These are phyloP conservation scores for Automeris io DNA, from an alignment of 2,888 invertebrate species.

Conservation along the genomic window DNA sequence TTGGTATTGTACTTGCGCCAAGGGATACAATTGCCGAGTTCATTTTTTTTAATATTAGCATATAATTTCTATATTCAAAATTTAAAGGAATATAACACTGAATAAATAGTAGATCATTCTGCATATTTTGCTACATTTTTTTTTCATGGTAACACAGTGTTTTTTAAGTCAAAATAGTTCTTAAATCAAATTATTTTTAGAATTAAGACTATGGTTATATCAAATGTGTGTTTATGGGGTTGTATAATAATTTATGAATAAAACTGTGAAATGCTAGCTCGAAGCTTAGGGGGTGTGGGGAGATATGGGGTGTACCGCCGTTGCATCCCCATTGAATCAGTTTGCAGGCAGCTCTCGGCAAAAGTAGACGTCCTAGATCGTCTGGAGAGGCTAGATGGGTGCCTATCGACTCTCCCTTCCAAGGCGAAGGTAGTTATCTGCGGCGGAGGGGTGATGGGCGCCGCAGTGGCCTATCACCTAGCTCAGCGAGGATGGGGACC, in stretches of 20 bases:
- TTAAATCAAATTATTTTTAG: slow-evolving; percentile 2
- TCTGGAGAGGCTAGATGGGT: slow-evolving; percentile 47
- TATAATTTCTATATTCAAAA: too few species aligned
- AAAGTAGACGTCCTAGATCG: slow-evolving; percentile 45
- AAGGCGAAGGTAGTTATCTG: slow-evolving; percentile 89
- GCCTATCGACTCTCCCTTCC: slow-evolving; percentile 45
- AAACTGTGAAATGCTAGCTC: slow-evolving; percentile 5
- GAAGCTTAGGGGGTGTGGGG: background rate
- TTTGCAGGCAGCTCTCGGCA: slow-evolving; percentile 27
- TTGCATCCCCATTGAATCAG: background rate
- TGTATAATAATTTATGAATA: slow-evolving; percentile 7
- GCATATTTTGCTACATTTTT: background rate
- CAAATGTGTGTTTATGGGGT: background rate
- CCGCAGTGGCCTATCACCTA: slow-evolving; percentile 94
- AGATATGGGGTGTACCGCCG: slow-evolving; percentile 1
- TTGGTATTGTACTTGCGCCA: background rate
- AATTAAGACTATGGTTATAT: background rate
- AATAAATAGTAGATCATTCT: too few species aligned
- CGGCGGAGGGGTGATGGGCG: slow-evolving; percentile 95
- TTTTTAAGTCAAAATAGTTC: slow-evolving; percentile 4
- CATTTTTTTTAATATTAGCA: slow-evolving; percentile 3
- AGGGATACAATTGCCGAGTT: background rate
- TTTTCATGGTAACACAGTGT: slow-evolving; percentile 1
- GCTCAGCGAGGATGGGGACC: slow-evolving; percentile 88
- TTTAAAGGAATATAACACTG: too few species aligned